These are phyloP conservation scores for Salticus scenicus DNA, from an alignment of 2,888 invertebrate genomes.

Conservation along the genomic window DNA sequence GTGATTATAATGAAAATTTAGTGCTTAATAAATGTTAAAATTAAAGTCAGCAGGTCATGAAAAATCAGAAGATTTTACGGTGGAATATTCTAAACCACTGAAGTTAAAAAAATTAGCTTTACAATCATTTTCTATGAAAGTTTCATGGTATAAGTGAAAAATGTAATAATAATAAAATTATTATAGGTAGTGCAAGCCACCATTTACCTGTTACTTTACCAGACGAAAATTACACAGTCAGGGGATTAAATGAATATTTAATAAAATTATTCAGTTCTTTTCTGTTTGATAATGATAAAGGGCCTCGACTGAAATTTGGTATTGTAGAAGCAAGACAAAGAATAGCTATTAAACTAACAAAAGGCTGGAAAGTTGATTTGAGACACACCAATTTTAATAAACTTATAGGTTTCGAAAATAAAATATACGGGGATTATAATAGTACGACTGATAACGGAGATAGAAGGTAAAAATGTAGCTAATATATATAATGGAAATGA, in stretches of 20 bases:
- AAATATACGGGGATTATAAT: neutral
- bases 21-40: neutral
- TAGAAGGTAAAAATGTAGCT: constrained; percentile 1
- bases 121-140: neutral
- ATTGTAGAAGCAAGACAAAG: neutral
- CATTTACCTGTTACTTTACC: neutral
- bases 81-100: neutral
- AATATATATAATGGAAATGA: neutral
- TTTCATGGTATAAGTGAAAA: constrained; percentile 15
- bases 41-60: neutral
- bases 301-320: constrained; percentile 13
- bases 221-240: constrained; percentile 1
- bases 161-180: constrained; percentile 16
- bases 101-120: constrained; percentile 2
- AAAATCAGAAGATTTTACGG: constrained; percentile 24
- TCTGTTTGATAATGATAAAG: neutral
- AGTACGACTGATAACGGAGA: neutral
- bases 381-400: neutral
- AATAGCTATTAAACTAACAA: constrained; percentile 12
- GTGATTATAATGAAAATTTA: neutral
- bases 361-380: constrained; percentile 15
- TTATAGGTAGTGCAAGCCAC: neutral
- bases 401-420: constrained; percentile 14
- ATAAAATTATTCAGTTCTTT: neutral
- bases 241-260: neutral